These are phyloP conservation scores for Aphidius colemani DNA, from an alignment of 2,888 invertebrate genomes.

Conservation along the genomic window DNA sequence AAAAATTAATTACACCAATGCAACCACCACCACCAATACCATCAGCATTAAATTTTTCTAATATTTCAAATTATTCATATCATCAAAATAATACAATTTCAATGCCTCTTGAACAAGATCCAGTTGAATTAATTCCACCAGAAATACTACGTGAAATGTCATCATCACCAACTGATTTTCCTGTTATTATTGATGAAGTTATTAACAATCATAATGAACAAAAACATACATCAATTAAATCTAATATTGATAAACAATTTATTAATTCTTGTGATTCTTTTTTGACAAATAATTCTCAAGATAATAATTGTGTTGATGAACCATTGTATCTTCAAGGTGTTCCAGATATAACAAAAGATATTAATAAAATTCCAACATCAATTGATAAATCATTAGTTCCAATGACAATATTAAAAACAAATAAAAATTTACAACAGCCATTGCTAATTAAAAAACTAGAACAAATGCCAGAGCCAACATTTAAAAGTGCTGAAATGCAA, in stretches of 20 bases:
- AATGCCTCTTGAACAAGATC: not conserved
- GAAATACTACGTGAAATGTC: not conserved
- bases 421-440: slow-evolving; percentile 47
- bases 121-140: not conserved
- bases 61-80: not conserved
- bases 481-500: slow-evolving; percentile 51
- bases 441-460: slow-evolving; percentile 37
- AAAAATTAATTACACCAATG: too few relatives aligned
- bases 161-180: not conserved
- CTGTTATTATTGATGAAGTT: not conserved
- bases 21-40: too few relatives aligned
- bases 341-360: slow-evolving; percentile 43
- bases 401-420: slow-evolving; percentile 43
- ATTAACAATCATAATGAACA: not conserved
- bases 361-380: slow-evolving; percentile 47
- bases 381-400: slow-evolving; percentile 47
- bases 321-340: slow-evolving; percentile 47
- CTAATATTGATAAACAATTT: not conserved
- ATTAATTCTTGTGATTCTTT: not conserved
- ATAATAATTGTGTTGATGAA: slow-evolving; percentile 32
- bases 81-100: not conserved
- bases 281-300: not conserved
- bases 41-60: too few relatives aligned
- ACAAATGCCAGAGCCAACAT: slow-evolving; percentile 39
- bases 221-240: not conserved